Percentiles rank a stretch among this genome's conserved stretches.
These are phyloP conservation scores for Pseudopodoces humilis DNA, from an alignment of 2,113 vertebrate species.

Conservation along the genomic window DNA sequence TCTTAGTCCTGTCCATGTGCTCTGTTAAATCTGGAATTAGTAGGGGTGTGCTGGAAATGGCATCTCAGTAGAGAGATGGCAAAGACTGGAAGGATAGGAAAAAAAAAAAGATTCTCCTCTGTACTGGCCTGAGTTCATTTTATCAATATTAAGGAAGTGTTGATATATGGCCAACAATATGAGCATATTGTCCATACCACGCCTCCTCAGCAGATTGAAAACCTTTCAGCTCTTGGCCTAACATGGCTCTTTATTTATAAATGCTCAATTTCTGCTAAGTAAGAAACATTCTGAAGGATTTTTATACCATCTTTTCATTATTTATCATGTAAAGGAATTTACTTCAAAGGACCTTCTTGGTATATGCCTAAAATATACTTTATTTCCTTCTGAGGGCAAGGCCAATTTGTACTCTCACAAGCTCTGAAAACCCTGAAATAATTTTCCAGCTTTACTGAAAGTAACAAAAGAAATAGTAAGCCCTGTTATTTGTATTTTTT, in stretches of 20 bases:
- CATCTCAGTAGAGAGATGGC: neutral
- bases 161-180: neutral
- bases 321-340: neutral
- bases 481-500: neutral
- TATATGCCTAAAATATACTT: neutral
- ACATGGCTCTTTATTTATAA: neutral
- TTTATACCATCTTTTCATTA: neutral
- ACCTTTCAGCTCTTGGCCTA: neutral
- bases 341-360: neutral
- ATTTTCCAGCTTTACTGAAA: neutral
- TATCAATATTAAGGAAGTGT: neutral
- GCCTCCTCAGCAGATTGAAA: neutral
- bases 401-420: neutral
- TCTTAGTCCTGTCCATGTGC: neutral
- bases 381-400: neutral
- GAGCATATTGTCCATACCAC: neutral
- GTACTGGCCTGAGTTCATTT: neutral
- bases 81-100: neutral
- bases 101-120: neutral
- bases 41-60: neutral
- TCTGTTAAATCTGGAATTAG: neutral
- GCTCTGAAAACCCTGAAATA: neutral
- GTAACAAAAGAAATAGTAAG: neutral
- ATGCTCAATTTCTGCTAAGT: neutral
- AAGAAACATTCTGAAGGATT: neutral